Conservation (phyloP, 2,888 invertebrate genomes). For the Hartigia nigra region DNA sequence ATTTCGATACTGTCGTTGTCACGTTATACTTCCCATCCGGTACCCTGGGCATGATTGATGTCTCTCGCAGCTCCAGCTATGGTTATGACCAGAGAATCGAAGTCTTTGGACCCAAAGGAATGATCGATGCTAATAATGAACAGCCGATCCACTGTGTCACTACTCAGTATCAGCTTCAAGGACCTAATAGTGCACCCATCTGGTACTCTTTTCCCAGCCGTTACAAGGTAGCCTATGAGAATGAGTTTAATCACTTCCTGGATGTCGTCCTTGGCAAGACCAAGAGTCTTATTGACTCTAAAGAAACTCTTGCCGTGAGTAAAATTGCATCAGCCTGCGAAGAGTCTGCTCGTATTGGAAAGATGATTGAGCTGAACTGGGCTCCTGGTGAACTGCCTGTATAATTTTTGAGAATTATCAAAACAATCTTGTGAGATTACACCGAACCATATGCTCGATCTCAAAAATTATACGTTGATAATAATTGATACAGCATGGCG, state of each 20-base stretch:
- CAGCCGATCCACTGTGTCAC: constrained; percentile 68
- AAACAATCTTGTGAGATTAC: neutral
- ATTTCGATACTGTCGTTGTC: constrained; percentile 74
- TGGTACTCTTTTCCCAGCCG: constrained; percentile 74
- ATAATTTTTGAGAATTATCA: constrained; percentile 1
- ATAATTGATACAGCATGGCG: neutral
- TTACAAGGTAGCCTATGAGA: constrained; percentile 68
- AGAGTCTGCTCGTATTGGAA: constrained; percentile 69
- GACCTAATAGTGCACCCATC: constrained; percentile 68
- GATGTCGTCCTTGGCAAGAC: constrained; percentile 69
- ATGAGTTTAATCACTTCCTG: constrained; percentile 73
- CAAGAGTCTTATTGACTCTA: constrained; percentile 64
- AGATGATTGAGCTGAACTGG: constrained; percentile 69
- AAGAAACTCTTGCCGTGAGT: constrained; percentile 70
- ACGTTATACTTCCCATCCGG: constrained; percentile 74
- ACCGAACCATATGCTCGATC: neutral
- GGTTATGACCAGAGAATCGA: constrained; percentile 79
- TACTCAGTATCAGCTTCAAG: constrained; percentile 62
- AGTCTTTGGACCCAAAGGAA: constrained; percentile 72
- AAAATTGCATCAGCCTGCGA: constrained; percentile 72
- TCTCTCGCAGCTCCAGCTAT: constrained; percentile 72
- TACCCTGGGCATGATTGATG: constrained; percentile 73
- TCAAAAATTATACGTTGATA: neutral
- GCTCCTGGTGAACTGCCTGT: constrained; percentile 64
- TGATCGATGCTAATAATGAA: constrained; percentile 70